Conservation (phyloP, 1,140 invertebrate genomes). For the Wasmannia auropunctata region DNA sequence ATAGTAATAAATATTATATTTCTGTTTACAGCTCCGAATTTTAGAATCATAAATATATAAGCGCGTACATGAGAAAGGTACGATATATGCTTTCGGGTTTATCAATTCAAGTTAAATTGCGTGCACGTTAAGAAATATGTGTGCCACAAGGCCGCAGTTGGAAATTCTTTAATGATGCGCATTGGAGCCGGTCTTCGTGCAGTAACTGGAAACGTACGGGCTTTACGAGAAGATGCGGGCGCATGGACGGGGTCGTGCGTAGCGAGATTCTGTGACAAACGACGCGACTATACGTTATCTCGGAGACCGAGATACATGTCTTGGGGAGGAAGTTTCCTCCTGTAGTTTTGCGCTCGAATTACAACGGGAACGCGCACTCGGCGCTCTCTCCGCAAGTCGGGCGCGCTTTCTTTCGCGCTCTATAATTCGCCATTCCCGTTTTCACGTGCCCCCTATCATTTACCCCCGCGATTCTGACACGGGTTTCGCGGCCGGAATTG, state of each 20-base stretch:
- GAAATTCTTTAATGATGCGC: slow-evolving; percentile 58
- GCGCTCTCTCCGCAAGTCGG: slow-evolving; percentile 33
- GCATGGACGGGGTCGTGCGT: slow-evolving; percentile 36
- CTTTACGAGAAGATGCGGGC: slow-evolving; percentile 16
- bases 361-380: slow-evolving; percentile 48
- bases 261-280: slow-evolving; percentile 57
- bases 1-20: background rate
- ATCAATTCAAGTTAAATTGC: slow-evolving; percentile 51
- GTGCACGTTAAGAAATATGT: slow-evolving; percentile 54
- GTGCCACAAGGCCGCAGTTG: slow-evolving; percentile 33
- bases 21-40: background rate
- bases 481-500: slow-evolving; percentile 26
- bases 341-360: slow-evolving; percentile 56
- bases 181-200: slow-evolving; percentile 24
- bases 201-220: slow-evolving; percentile 53
- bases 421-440: slow-evolving; percentile 32
- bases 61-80: background rate
- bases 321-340: slow-evolving; percentile 42
- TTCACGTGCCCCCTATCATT: slow-evolving; percentile 38
- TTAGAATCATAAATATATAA: background rate
- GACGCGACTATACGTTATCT: slow-evolving; percentile 54
- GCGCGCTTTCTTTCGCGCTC: slow-evolving; percentile 44
- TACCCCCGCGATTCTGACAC: background rate
- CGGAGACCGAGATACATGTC: slow-evolving; percentile 55
- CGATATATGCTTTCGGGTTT: slow-evolving; percentile 15